Evolutionary conservation across 1,140 invertebrate species (phyloP).

Genomic region (Dendroctonus ponderosae): DNA sequence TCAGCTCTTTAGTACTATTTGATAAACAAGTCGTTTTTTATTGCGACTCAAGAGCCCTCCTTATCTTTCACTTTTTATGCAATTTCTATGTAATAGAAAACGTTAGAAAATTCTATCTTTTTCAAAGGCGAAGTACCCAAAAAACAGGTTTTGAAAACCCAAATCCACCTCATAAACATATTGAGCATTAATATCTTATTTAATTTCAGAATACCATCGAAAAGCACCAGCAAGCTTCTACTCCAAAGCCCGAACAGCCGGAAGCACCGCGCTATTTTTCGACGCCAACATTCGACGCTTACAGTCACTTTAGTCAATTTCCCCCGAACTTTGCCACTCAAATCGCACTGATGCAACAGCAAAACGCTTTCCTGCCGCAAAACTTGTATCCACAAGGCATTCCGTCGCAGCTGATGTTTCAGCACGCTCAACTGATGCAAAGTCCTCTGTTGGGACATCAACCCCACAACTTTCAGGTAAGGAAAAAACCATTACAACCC

Average conservation of each 20-base stretch:
- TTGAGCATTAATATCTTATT: background rate
- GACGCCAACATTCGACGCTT: slow-evolving; percentile 49
- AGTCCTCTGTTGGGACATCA: slow-evolving; percentile 43
- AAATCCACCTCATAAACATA: background rate
- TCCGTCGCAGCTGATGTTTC: slow-evolving; percentile 48
- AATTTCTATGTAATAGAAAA: too few species aligned
- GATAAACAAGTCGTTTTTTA: background rate
- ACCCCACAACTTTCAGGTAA: slow-evolving; percentile 30
- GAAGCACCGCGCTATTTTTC: slow-evolving; percentile 40
- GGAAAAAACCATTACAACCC: background rate
- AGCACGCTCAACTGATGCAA: slow-evolving; percentile 48
- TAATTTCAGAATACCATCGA: slow-evolving; percentile 1
- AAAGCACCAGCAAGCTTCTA: slow-evolving; percentile 3
- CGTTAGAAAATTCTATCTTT: too few species aligned
- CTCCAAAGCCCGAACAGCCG: slow-evolving; percentile 26
- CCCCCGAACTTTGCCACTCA: slow-evolving; percentile 46
- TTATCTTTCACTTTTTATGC: too few species aligned
- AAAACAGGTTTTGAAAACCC: too few species aligned
- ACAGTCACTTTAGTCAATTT: slow-evolving; percentile 48
- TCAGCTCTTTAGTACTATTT: too few species aligned
- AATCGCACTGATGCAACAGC: slow-evolving; percentile 49
- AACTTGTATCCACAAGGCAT: slow-evolving; percentile 42
- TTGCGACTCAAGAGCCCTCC: too few species aligned
- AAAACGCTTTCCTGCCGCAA: slow-evolving; percentile 47
- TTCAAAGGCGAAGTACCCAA: too few species aligned